phyloP scores from a whole-genome alignment of 2,797 vertebrate genomes.

The Microctenopoma stevenorrisi region DNA sequence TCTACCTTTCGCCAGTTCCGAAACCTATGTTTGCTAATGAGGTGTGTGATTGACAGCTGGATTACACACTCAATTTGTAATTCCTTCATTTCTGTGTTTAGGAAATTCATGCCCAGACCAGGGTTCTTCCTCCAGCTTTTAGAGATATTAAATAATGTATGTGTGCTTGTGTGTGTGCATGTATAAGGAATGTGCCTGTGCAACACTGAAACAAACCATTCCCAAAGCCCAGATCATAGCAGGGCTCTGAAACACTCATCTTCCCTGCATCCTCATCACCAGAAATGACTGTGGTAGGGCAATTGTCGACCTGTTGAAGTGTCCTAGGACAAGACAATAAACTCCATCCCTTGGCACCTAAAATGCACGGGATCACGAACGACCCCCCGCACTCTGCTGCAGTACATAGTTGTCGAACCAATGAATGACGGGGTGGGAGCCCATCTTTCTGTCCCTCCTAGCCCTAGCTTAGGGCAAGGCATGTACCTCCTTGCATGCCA shows the following conservation, averaged over 20 bases:
- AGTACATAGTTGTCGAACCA: slow-evolving; percentile 13
- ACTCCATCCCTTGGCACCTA: no score
- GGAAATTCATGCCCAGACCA: slow-evolving; percentile 69
- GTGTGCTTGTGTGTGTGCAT: neutral
- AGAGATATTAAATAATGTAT: slow-evolving; percentile 26
- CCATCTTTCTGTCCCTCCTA: slow-evolving; percentile 23
- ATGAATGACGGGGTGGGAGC: slow-evolving; percentile 11
- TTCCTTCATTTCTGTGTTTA: slow-evolving; percentile 82
- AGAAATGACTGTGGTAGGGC: no score
- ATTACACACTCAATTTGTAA: slow-evolving; percentile 73
- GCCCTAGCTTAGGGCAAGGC: slow-evolving; percentile 25
- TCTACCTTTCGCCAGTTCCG: slow-evolving; percentile 32
- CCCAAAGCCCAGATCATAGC: slow-evolving; percentile 30
- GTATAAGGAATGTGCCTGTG: slow-evolving; percentile 18
- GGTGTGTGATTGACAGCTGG: slow-evolving; percentile 76
- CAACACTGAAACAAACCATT: slow-evolving; percentile 44
- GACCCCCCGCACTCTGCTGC: slow-evolving; percentile 28
- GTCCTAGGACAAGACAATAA: no score
- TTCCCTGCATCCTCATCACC: slow-evolving; percentile 40
- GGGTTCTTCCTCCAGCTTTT: slow-evolving; percentile 21
- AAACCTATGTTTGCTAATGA: slow-evolving; percentile 76
- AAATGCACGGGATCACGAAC: neutral
- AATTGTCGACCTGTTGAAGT: no score
- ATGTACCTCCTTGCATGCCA: slow-evolving; percentile 19
- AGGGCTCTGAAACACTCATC: slow-evolving; percentile 53